Conservation (phyloP, 1,140 invertebrate species). For the Lutraria rhynchaena region DNA sequence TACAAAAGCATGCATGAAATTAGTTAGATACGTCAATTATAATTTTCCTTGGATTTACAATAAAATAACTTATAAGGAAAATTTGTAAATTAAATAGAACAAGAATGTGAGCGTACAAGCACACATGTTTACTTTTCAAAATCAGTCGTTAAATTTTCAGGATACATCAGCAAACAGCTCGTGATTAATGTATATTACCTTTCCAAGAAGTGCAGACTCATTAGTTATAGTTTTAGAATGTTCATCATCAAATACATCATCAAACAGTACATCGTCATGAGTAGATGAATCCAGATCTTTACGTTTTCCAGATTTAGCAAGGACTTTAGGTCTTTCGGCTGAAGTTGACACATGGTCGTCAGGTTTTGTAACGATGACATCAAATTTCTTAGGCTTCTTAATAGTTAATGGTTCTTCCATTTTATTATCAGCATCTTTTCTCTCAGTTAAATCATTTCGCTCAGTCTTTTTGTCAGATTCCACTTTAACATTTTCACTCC, state of each 20-base stretch:
- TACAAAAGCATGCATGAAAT: too few species aligned
- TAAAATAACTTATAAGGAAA: too few species aligned
- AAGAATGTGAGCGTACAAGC: too few species aligned
- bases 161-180: too few species aligned
- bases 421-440: too few species aligned
- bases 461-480: neutral
- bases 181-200: too few species aligned
- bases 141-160: too few species aligned
- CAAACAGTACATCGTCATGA: slow-evolving; percentile 19
- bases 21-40: too few species aligned
- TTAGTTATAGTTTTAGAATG: slow-evolving; percentile 43
- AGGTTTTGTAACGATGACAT: slow-evolving; percentile 4
- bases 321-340: neutral
- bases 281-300: slow-evolving; percentile 27
- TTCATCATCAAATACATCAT: slow-evolving; percentile 37
- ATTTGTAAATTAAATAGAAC: too few species aligned
- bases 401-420: neutral
- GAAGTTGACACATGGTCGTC: neutral
- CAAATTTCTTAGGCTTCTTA: slow-evolving; percentile 25
- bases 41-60: too few species aligned
- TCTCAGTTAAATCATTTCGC: too few species aligned
- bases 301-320: neutral
- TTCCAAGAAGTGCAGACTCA: slow-evolving; percentile 1
- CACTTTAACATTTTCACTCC: neutral
- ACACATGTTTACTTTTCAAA: too few species aligned